phyloP scores from a whole-genome alignment of 2,797 vertebrate species.

The Philypnodon macrostomus region DNA sequence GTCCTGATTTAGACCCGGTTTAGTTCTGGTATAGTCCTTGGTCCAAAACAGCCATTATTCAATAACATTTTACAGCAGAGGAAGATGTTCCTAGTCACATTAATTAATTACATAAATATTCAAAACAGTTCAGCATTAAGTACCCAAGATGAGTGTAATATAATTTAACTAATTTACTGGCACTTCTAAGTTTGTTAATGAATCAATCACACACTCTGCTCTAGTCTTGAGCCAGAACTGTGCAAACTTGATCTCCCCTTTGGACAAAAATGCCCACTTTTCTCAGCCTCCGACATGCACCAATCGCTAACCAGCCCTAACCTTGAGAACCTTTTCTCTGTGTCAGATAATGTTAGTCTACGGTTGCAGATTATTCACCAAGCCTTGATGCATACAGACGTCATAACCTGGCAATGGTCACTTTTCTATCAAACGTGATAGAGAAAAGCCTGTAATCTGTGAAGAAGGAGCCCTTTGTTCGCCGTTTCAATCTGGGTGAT shows the following conservation, averaged over 20 bases:
- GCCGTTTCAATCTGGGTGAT: slow-evolving; percentile 32
- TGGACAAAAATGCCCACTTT: slow-evolving; percentile 9
- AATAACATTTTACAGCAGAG: too few relatives aligned
- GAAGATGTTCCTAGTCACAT: neutral
- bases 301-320: slow-evolving; percentile 16
- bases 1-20: too few relatives aligned
- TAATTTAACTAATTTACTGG: neutral
- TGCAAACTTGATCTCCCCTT: slow-evolving; percentile 7
- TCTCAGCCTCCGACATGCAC: slow-evolving; percentile 8
- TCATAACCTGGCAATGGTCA: slow-evolving; percentile 30
- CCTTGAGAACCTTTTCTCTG: slow-evolving; percentile 13
- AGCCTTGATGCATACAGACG: slow-evolving; percentile 26
- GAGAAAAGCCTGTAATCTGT: slow-evolving; percentile 54
- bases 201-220: neutral
- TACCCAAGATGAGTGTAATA: neutral
- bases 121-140: neutral
- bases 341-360: slow-evolving; percentile 19
- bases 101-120: neutral
- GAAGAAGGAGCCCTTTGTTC: slow-evolving; percentile 58
- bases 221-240: neutral
- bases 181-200: neutral
- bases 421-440: slow-evolving; percentile 34
- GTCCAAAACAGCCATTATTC: too few relatives aligned
- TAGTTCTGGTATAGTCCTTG: too few relatives aligned
- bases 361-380: slow-evolving; percentile 36